Evolutionary conservation across 2,113 vertebrate species (phyloP).

Genomic region (Neomonachus schauinslandi): DNA sequence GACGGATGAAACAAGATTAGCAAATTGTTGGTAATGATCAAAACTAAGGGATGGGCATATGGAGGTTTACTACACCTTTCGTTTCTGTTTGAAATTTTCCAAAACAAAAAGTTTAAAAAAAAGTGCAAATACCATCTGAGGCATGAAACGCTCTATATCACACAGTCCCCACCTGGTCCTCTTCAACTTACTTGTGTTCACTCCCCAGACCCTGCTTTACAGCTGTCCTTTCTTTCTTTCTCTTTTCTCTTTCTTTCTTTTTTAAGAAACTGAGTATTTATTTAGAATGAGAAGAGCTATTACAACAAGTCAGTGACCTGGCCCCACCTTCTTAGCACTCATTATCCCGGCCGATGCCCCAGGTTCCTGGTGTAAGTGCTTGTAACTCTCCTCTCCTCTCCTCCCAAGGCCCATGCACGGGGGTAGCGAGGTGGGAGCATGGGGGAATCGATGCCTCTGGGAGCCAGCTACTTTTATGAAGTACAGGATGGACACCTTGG

Average conservation of each 20-base stretch:
- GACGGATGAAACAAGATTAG: not conserved
- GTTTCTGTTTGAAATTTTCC: not conserved
- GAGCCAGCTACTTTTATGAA: not conserved
- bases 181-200: not conserved
- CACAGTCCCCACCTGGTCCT: not conserved
- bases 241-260: not conserved
- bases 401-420: accelerated
- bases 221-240: not conserved
- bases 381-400: not conserved
- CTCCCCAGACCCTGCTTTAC: not conserved
- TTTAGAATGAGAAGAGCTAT: not conserved
- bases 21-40: not conserved
- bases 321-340: not conserved
- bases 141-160: not conserved
- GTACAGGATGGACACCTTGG: not conserved
- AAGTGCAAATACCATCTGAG: not conserved
- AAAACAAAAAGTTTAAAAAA: not conserved
- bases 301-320: not conserved
- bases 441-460: not conserved
- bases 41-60: not conserved
- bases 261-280: not conserved
- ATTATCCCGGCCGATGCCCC: too few species aligned
- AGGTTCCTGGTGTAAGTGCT: not conserved
- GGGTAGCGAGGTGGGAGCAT: not conserved
- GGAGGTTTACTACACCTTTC: not conserved